Evolutionary conservation across 53 echinoderm and acorn worm species (phyloP).

Genomic region (Henricia sp.): DNA sequence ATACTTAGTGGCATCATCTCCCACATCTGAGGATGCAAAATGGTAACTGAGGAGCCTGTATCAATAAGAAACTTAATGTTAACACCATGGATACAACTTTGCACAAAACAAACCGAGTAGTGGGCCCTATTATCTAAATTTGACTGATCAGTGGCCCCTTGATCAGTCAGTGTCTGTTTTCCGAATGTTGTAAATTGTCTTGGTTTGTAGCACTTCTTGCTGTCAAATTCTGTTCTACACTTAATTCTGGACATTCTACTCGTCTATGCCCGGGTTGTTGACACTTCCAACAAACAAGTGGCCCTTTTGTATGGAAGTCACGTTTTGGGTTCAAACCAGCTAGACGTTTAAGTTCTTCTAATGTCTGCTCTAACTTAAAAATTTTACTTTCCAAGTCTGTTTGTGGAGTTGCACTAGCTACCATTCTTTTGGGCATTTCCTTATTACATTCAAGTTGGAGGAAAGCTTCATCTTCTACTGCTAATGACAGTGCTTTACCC

Average conservation of each 20-base stretch:
- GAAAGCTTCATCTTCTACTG: conserved; percentile 7
- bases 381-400: conserved; percentile 10
- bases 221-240: background rate
- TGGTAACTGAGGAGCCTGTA: conserved; percentile 50
- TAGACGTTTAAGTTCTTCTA: background rate
- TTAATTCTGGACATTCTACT: background rate
- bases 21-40: conserved; percentile 47
- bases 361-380: background rate
- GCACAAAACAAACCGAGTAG: conserved; percentile 21
- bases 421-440: background rate
- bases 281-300: conserved; percentile 33
- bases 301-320: background rate
- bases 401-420: conserved; percentile 6
- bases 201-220: background rate
- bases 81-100: conserved; percentile 14
- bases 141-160: conserved; percentile 30
- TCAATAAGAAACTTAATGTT: conserved; percentile 31
- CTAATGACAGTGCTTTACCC: background rate
- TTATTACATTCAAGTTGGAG: conserved; percentile 13
- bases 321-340: background rate
- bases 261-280: background rate
- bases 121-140: background rate
- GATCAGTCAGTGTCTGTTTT: conserved; percentile 6
- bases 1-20: conserved; percentile 26
- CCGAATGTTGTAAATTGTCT: background rate